Base-by-base conservation (phyloP, 2,113 vertebrate species). In the Odocoileus virginianus region DNA sequence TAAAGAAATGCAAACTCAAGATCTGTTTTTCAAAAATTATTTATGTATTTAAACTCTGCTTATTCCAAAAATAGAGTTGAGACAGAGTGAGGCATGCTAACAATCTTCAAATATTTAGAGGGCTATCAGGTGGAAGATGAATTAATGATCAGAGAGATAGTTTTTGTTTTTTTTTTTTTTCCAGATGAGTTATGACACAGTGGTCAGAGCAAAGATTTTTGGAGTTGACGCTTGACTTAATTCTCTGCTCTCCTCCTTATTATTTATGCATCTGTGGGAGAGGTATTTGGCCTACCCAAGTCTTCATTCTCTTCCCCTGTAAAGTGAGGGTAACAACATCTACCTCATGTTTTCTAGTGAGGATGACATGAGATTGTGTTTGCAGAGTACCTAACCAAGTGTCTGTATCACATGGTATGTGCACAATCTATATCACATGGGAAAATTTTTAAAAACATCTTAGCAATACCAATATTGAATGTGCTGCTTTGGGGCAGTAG, bases 21-120 rank as follows among this genome's bases (percentile, higher is more conserved):
- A 28, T 89, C 90, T 96, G 47, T 78, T 79, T 93, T 91, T 54
- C 33, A 89, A 94, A 79, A 43, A 76, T 23, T 89, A 92, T 45
- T 60, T 91, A 61, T 12, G 5, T 90, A 84, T 95, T 87, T 98
- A 84, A 93, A 90, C 54, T 55, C 61, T 87, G 74, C 67, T 92
- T 61, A 71, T 89, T 88, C 95, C 50, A 88, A 97, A 98, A 95
- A 95, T 91, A 67, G 95, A 96, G 58, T 19, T 8, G 54, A 94
- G 60, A 76, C 47, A n/a, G 91, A 96, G 50, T 11, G 60, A 97
- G 54, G 81, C 67, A 92, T 50, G 87, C 13, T 82, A 93, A 86
- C 85, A 55, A 71, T 86, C 94, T 96, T 95, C 89, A 97, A 97
- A 98, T 98, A 97, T 97, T 98, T 98, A 89, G 50, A 97, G 92